Evolutionary conservation across 1,140 invertebrate species (phyloP).

Genomic region (Cephus cinctus): DNA sequence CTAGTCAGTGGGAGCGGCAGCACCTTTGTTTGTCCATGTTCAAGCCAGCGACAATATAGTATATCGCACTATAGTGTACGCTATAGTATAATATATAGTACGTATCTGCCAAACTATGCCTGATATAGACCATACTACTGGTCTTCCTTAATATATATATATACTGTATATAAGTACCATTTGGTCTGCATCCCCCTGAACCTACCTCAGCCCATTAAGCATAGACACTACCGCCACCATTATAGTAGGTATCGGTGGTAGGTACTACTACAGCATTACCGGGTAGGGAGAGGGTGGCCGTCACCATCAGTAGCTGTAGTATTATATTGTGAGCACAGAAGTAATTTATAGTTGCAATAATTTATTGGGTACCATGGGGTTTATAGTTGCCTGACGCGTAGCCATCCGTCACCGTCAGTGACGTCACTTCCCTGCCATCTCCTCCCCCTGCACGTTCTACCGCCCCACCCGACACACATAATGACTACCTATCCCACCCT

Average conservation of each 20-base stretch:
- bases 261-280: neutral
- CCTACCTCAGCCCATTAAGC: no score
- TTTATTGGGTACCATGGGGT: slow-evolving; percentile 58
- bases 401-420: slow-evolving; percentile 58
- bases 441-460: slow-evolving; percentile 25
- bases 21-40: slow-evolving; percentile 40
- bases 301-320: slow-evolving; percentile 50
- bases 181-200: neutral
- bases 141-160: no score
- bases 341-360: slow-evolving; percentile 60
- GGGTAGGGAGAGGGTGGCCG: neutral
- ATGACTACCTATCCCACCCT: slow-evolving; percentile 21
- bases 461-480: slow-evolving; percentile 7
- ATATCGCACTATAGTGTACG: no score
- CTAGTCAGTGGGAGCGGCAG: slow-evolving; percentile 30
- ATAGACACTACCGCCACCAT: no score
- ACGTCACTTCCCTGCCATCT: slow-evolving; percentile 55
- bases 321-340: slow-evolving; percentile 58
- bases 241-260: no score
- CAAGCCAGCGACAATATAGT: no score
- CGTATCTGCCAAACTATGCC: no score
- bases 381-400: slow-evolving; percentile 57
- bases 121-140: no score
- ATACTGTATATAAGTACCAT: slow-evolving; percentile 12
- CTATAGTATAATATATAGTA: no score